Base-by-base conservation (phyloP, 1,140 invertebrate genomes). In the Caenorhabditis inopinata region DNA sequence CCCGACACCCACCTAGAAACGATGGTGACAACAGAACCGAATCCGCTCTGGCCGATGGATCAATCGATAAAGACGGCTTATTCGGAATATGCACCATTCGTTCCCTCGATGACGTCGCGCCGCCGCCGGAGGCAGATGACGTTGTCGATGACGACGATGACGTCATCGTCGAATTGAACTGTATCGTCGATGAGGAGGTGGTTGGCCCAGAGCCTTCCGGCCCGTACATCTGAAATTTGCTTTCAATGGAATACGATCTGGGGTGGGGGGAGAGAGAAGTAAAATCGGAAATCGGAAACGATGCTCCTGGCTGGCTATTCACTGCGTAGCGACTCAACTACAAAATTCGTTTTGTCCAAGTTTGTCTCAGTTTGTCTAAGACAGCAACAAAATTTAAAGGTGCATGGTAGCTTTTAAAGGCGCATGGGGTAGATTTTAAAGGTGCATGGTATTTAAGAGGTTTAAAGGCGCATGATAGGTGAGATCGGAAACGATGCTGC, bases 31-130 rank as follows among this genome's bases (percentile, higher is more conserved):
- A 45, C 2, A 38, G 12, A 9, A 81, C 58, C 2, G 35, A 6
- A 11, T 78, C 27, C 11, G 79, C 79, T 27, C 79, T 14, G 2
- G 79, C 79, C 21, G 16, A 23, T 47, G 74, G 77, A 53, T 81
- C 79, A 47, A 81, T 81, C 16, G 58, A 47, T 11, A 81, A 68
- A 18, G 14, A 29, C 4, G 79, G 79, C 27, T 81, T 81, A 47
- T 81, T 81, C 12, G 79, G 79, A 21, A 81, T 77, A 16, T 68
- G 79, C 6, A 81, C 45, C n/a, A 81, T 16, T 38, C 23, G 58
- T 74, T 79, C 78, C 5, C 58, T 27, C 21, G 68, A 51, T 16
- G 78, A 73, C 14, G 74, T 47, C 9, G 76, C 18, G 2, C n/a
- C 11, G 29, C 18, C 38, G 11, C 29, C 21, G 0, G 77, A 78